Percentiles rank a stretch among this genome's conserved stretches.
These are phyloP conservation scores for Pitangus sulphuratus DNA, from an alignment of 2,797 vertebrate genomes.

Conservation along the genomic window DNA sequence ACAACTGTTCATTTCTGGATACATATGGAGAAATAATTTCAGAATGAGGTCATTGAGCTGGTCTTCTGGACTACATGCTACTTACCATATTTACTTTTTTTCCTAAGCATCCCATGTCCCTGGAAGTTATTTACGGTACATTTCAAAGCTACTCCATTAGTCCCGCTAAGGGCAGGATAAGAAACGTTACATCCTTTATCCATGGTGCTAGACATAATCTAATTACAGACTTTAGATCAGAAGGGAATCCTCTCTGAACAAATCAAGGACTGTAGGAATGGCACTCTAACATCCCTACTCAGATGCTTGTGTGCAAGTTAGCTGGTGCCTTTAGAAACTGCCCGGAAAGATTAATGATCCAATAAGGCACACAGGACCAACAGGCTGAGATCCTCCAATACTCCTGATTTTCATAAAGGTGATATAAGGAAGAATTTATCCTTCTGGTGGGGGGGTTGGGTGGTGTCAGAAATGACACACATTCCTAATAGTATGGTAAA, in stretches of 20 bases:
- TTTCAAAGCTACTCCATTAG: slow-evolving; percentile 22
- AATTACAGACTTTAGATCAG: slow-evolving; percentile 58
- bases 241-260: slow-evolving; percentile 46
- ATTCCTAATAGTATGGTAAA: neutral
- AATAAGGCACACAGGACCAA: neutral
- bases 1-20: neutral
- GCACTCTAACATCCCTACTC: neutral
- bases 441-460: accelerated
- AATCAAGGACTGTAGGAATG: neutral
- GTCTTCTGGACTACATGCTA: neutral
- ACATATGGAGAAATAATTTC: neutral
- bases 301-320: neutral
- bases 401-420: neutral
- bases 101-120: neutral
- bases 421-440: neutral
- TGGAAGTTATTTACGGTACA: neutral
- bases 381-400: neutral
- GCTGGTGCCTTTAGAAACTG: neutral
- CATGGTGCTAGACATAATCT: slow-evolving; percentile 40
- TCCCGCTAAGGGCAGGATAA: neutral
- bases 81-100: neutral
- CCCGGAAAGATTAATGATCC: neutral
- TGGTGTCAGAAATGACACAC: neutral
- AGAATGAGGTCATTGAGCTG: neutral
- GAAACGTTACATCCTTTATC: slow-evolving; percentile 33